Percentiles rank a stretch among this genome's conserved stretches.
These are phyloP conservation scores for Thymallus thymallus DNA, from an alignment of 2,113 vertebrate genomes.

Conservation along the genomic window DNA sequence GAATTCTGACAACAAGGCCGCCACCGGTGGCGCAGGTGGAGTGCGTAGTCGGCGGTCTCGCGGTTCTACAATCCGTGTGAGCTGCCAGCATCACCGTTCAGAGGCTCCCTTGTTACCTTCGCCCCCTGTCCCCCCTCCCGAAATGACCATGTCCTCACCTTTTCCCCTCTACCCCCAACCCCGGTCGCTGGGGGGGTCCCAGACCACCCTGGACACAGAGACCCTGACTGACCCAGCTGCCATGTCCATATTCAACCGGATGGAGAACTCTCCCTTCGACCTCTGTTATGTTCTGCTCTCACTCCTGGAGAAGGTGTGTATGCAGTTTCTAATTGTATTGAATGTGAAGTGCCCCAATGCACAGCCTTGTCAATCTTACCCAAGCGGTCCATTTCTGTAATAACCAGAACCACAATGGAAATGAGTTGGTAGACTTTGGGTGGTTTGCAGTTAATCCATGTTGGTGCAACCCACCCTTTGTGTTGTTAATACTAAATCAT, in stretches of 20 bases:
- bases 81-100: slow-evolving; percentile 57
- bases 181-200: slow-evolving; percentile 43
- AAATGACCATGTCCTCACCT: slow-evolving; percentile 65
- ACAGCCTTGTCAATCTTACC: too few relatives aligned
- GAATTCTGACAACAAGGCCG: slow-evolving; percentile 81
- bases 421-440: too few relatives aligned
- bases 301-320: slow-evolving; percentile 85
- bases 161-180: slow-evolving; percentile 63
- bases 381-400: too few relatives aligned
- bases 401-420: too few relatives aligned
- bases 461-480: too few relatives aligned
- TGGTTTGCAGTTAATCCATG: too few relatives aligned
- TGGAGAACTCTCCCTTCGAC: slow-evolving; percentile 90
- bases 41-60: slow-evolving; percentile 74
- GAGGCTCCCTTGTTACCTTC: slow-evolving; percentile 50
- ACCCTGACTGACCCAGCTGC: slow-evolving; percentile 76
- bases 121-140: slow-evolving; percentile 29
- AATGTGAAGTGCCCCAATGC: too few relatives aligned
- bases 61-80: slow-evolving; percentile 72
- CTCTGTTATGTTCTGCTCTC: slow-evolving; percentile 90
- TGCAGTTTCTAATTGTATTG: too few relatives aligned
- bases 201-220: slow-evolving; percentile 64
- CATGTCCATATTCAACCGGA: slow-evolving; percentile 75
- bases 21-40: slow-evolving; percentile 25
- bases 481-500: too few relatives aligned